These are phyloP conservation scores for Bombyx mori DNA, from an alignment of 1,140 invertebrate species.

Conservation along the genomic window ASM3026992v2 NC_085124.1:9256001-9256500, in stretches of 20 bases:
- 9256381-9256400: too few species aligned
- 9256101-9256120: constrained; percentile 5
- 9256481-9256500: too few species aligned
- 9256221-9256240: constrained; percentile 29
- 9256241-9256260: constrained; percentile 60
- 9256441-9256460: too few species aligned
- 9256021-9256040: too few species aligned
- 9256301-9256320: constrained; percentile 41
- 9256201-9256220: constrained; percentile 26
- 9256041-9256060: neutral
- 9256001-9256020: too few species aligned
- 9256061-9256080: constrained; percentile 14
- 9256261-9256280: constrained; percentile 47
- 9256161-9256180: constrained; percentile 27
- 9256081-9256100: constrained; percentile 3
- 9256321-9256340: neutral
- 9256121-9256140: constrained; percentile 9
- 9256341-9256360: too few species aligned
- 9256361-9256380: too few species aligned
- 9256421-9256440: too few species aligned
- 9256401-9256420: too few species aligned
- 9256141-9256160: constrained; percentile 14
- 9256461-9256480: too few species aligned
- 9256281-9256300: constrained; percentile 30
- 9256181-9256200: constrained; percentile 35